phyloP scores from a whole-genome alignment of 2,797 vertebrate species.

The Margarornis squamiger region DNA sequence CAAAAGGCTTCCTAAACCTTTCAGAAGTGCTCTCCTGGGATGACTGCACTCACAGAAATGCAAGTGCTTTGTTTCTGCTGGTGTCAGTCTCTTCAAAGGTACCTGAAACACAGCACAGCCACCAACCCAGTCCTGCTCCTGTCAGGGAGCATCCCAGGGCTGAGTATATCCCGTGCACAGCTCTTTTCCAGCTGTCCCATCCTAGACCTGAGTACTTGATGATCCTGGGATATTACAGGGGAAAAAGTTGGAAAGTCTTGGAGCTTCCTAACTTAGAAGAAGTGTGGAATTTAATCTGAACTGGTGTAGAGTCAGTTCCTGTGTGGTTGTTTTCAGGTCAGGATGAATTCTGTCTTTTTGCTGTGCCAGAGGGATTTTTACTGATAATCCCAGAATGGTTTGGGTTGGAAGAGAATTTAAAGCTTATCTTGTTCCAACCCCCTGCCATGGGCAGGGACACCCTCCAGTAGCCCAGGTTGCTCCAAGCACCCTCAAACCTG shows the following conservation, averaged over 20 bases:
- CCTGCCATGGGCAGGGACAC: background rate
- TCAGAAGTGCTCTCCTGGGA: slow-evolving; percentile 27
- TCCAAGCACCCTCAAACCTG: background rate
- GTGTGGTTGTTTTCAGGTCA: background rate
- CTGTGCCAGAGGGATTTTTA: background rate
- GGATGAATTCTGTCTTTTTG: background rate
- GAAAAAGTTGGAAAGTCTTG: background rate
- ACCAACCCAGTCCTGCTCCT: background rate
- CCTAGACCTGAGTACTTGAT: fast-evolving
- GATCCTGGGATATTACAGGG: fast-evolving
- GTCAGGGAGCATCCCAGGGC: background rate
- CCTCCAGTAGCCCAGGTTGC: background rate
- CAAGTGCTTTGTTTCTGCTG: slow-evolving; percentile 17
- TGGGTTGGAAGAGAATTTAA: too few relatives aligned
- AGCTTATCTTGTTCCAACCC: background rate
- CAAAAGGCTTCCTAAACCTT: slow-evolving; percentile 42
- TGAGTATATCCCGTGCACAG: background rate
- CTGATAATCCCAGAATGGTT: background rate
- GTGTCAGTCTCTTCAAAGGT: background rate
- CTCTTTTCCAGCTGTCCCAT: background rate
- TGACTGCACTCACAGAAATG: background rate
- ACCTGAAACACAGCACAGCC: background rate
- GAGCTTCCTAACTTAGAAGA: background rate
- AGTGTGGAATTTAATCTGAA: background rate
- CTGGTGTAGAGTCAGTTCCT: fast-evolving